These are phyloP conservation scores for Cladopsammia gracilis DNA, from an alignment of 64 coral and sea anemone genomes.

Conservation along the genomic window DNA sequence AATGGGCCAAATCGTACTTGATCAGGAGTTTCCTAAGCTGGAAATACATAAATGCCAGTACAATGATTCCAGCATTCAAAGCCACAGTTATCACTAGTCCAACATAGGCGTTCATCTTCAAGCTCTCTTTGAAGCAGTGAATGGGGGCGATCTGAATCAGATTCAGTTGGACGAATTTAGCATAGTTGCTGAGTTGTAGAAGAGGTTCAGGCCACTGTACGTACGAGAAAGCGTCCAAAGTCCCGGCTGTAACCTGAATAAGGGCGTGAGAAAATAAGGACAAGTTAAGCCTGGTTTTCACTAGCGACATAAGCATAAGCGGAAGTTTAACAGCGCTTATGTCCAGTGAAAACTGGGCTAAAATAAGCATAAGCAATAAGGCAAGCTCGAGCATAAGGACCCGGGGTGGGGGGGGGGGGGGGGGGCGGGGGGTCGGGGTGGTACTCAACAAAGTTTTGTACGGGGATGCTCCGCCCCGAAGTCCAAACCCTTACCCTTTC, in stretches of 20 bases:
- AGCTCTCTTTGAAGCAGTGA: conserved; percentile 68
- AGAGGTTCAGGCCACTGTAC: conserved; percentile 88
- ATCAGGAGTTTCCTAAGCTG: conserved; percentile 31
- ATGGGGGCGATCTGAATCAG: conserved; percentile 84
- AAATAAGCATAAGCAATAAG: no score
- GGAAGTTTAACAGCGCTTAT: no score
- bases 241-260: conserved; percentile 81
- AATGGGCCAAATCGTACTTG: conserved; percentile 20
- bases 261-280: background rate
- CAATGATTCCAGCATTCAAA: conserved; percentile 31
- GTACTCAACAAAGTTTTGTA: no score
- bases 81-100: conserved; percentile 56
- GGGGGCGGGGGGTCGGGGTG: no score
- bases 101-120: conserved; percentile 81
- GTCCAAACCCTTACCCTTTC: no score
- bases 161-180: conserved; percentile 85
- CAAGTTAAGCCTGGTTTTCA: no score
- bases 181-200: conserved; percentile 77
- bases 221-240: conserved; percentile 84
- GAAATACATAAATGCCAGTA: conserved; percentile 68
- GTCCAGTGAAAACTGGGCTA: no score
- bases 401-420: no score
- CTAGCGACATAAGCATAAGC: no score
- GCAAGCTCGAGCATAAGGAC: no score
- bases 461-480: no score